Base-by-base conservation (phyloP, 2,888 invertebrate genomes). In the Zhuqinia jingwanae region DNA sequence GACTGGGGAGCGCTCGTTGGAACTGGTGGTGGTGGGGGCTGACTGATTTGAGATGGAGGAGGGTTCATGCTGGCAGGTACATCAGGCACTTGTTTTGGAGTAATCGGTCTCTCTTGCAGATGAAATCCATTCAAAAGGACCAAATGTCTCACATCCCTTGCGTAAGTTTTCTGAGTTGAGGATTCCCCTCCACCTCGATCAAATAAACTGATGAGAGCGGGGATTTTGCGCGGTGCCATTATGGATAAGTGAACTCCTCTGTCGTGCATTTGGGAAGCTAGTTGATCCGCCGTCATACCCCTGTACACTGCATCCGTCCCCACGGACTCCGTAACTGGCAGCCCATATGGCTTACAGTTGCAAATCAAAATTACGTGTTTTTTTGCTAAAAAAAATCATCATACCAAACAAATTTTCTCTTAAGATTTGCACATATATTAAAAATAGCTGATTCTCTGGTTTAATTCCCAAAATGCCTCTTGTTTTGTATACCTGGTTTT, bases 111-210 rank as follows among this genome's bases (percentile, higher is more conserved):
- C 73, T 90, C 89, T 85, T 89, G 92, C 94, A 90, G 82, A 25
- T 89, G 88, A 68, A 86, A 96, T 6, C 96, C 96, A 92, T 95
- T 95, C 0, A 96, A 93, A 10, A 97, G 93, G 1, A 97, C 96
- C 85, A 97, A 93, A 93, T 97, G 97, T 6, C 97, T 93, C 0
- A 96, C 95, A 92, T 97, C 98, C 93, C 97, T 96, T 0, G 98
- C 97, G 92, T 97, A 98, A 92, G 98, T 98, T 92, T 98, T 96
- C 15, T 95, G 96, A 91, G 96, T 95, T 0, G 96, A 95, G 0
- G 95, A 94, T 92, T 97, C 97, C 0, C 97, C 97, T 10, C 97
- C 97, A 1, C 97, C 96, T 92, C 96, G 97, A 92, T 98, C 97
- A 93, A 96, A 98, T 6, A 98, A 93, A 91, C 97, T 96, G 90